Percentiles rank a stretch among this genome's conserved stretches.
phyloP scores from a whole-genome alignment of 2,888 invertebrate genomes.

The Heliconius ethilla region DNA sequence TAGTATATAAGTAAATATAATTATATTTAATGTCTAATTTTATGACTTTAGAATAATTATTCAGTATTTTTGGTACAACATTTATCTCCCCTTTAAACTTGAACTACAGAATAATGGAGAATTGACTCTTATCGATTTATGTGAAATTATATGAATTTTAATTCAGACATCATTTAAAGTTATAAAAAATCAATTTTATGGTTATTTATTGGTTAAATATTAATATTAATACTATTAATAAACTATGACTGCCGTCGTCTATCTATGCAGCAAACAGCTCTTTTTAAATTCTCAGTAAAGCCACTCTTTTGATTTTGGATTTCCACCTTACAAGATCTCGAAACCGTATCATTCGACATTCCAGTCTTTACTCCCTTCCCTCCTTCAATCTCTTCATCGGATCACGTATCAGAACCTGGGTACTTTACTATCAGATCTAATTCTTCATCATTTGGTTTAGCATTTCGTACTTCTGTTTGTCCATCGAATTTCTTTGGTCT shows the following conservation, averaged over 20 bases:
- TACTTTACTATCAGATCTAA: conserved; percentile 77
- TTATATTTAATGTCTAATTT: conserved; percentile 58
- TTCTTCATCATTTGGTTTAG: conserved; percentile 71
- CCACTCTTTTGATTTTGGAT: conserved; percentile 69
- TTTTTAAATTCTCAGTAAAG: conserved; percentile 73
- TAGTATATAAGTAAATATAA: conserved; percentile 32
- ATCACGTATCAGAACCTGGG: conserved; percentile 79
- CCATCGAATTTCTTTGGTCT: conserved; percentile 70
- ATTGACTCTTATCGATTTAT: neutral
- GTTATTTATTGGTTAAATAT: neutral
- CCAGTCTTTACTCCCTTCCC: conserved; percentile 68
- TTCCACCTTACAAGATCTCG: conserved; percentile 59
- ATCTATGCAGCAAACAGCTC: conserved; percentile 77
- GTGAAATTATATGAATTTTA: neutral
- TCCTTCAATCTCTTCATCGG: conserved; percentile 67
- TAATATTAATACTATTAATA: conserved; percentile 3
- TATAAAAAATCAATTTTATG: neutral
- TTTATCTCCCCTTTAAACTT: neutral
- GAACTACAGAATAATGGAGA: neutral
- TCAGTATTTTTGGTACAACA: conserved; percentile 39
- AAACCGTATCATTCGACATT: conserved; percentile 52
- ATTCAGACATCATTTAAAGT: neutral
- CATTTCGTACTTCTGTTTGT: conserved; percentile 63
- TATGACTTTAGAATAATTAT: conserved; percentile 51
- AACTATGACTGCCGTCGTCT: conserved; percentile 70